Conservation (phyloP, 2,113 vertebrate genomes). For the Aegypius monachus region DNA sequence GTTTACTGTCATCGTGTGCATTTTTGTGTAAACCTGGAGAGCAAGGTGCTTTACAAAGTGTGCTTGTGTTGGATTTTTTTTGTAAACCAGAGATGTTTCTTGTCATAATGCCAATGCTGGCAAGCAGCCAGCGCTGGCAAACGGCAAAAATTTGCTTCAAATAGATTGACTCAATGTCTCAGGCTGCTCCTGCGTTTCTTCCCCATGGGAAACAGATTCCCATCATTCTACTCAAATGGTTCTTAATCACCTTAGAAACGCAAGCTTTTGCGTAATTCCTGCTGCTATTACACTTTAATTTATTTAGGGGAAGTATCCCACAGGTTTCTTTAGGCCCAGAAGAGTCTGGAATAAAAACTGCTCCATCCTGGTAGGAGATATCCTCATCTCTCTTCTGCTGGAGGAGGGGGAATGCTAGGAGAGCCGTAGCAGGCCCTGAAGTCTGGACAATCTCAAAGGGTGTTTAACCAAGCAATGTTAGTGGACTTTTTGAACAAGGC, state of each 20-base stretch:
- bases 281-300: not conserved
- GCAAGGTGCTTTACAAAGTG: not conserved
- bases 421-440: not conserved
- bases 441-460: not conserved
- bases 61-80: not conserved
- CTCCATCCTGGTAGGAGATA: not conserved
- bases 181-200: not conserved
- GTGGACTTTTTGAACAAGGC: not conserved
- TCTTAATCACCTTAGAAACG: constrained; percentile 20
- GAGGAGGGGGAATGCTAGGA: not conserved
- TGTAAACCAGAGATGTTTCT: not conserved
- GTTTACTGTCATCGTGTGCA: not conserved
- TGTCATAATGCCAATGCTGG: not conserved
- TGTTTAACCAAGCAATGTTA: not conserved
- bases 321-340: not conserved
- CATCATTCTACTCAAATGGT: not conserved
- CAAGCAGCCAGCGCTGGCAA: not conserved
- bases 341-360: not conserved
- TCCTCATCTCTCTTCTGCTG: not conserved
- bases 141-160: not conserved
- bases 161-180: not conserved
- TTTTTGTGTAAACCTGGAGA: not conserved
- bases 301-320: not conserved
- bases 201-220: constrained; percentile 2
- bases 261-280: not conserved